These are phyloP conservation scores for Drosophila nigromelanica DNA, from an alignment of 1,140 invertebrate genomes.

Conservation along the genomic window DNA sequence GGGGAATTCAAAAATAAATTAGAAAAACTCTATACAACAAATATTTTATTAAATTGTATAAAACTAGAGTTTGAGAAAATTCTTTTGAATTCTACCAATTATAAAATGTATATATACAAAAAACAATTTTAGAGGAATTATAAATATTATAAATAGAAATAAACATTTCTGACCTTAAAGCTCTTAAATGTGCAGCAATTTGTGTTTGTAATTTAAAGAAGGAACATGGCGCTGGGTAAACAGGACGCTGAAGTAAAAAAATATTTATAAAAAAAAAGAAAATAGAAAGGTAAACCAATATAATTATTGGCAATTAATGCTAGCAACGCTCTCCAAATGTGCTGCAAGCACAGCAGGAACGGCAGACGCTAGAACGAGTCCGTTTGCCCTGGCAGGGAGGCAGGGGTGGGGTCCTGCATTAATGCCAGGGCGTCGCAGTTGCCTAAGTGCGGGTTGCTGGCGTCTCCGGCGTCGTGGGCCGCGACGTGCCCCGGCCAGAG, in stretches of 20 bases:
- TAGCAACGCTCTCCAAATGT: slow-evolving; percentile 60
- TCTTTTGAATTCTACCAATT: no score
- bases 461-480: slow-evolving; percentile 32
- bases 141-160: no score
- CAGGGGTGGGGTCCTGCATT: slow-evolving; percentile 20
- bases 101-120: no score
- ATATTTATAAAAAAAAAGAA: slow-evolving; percentile 27
- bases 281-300: slow-evolving; percentile 77
- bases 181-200: slow-evolving; percentile 1
- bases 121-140: no score
- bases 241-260: slow-evolving; percentile 13
- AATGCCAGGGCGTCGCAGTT: slow-evolving; percentile 58
- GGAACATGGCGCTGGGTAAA: not conserved
- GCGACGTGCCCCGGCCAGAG: slow-evolving; percentile 59
- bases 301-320: slow-evolving; percentile 84
- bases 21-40: not conserved
- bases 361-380: not conserved
- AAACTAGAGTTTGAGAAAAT: no score
- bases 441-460: slow-evolving; percentile 51
- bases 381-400: slow-evolving; percentile 6
- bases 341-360: slow-evolving; percentile 23
- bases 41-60: no score
- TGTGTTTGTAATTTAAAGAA: slow-evolving; percentile 43
- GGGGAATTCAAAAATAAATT: slow-evolving; percentile 8
- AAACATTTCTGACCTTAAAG: not conserved